Evolutionary conservation across 1,140 invertebrate species (phyloP), one percentile per base, ranked within the genome.

Genomic region (Drosophila littoralis): DNA sequence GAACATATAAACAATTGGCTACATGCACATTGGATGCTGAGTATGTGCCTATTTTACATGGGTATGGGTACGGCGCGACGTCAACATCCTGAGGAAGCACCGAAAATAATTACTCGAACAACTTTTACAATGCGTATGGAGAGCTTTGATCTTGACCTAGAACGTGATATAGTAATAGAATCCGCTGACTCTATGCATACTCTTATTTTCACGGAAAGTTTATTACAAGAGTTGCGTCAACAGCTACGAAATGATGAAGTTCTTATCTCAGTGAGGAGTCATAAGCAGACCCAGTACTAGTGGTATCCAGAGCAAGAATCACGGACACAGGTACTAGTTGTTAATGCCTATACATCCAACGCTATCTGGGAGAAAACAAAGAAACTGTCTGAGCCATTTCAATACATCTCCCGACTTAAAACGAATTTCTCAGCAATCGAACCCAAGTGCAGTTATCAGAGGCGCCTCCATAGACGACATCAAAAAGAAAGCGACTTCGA

Each of bases 1-100:
- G 75, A 79, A 15, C 77, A 74, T 32, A 68, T 79, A 12, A 77
- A 77, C 32, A 79, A 69, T 32, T 77, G 74, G 77, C 33, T 79
- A 46, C 70, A 74, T 40, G 59, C 75, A 0, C 43, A 74, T 22
- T 77, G 74, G 77, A 79, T 77, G 12, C 22, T 77, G 10, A 79
- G 67, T 22, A 77, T 13, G 9, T 77, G 69, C 8, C 7, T 79
- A 0, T 65, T 65, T 64, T 79, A 73, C n/a, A 68, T 79, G 64
- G 77, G 77, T 7, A 79, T 79, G 77, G 77, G 75, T 1, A 36
- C 63, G 3, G 74, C 74, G 0, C 42, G 59, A 0, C 40, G 69
- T 0, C 59, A 74, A 4, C 75, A 77, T 36, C 77, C 77, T 1
- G 46, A 50, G 7, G 77, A 79, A 48, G 54, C 48, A 0, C 48